Evolutionary conservation across 2,888 invertebrate species (phyloP).

Genomic region (Aphodius granarius): DNA sequence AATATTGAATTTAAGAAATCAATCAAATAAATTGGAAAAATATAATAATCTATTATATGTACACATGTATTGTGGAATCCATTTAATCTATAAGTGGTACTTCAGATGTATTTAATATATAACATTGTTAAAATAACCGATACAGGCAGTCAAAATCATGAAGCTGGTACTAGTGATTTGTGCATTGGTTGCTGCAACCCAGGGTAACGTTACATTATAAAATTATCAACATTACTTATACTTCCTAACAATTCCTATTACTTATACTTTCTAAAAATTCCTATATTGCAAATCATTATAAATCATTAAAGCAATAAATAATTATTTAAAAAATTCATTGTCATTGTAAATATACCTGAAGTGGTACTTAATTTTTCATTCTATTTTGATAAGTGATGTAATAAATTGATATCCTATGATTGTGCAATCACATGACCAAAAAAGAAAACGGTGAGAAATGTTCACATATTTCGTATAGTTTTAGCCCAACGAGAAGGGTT

Average conservation of each 20-base stretch:
- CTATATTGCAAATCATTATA: background rate
- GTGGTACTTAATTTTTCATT: background rate
- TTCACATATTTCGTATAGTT: slow-evolving; percentile 12
- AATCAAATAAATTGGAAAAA: background rate
- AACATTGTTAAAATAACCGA: slow-evolving; percentile 8
- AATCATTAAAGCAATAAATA: background rate
- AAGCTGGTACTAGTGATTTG: slow-evolving; percentile 17
- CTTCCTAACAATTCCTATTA: background rate
- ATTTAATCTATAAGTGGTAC: slow-evolving; percentile 22
- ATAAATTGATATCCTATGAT: background rate
- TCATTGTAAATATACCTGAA: background rate
- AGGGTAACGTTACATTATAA: slow-evolving; percentile 17
- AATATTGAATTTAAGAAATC: background rate
- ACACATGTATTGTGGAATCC: background rate
- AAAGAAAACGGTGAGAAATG: background rate
- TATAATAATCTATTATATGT: background rate
- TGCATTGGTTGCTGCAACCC: slow-evolving; percentile 2
- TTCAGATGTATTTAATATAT: slow-evolving; percentile 10
- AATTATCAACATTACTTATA: background rate
- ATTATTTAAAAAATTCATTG: background rate
- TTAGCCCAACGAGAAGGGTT: slow-evolving; percentile 48
- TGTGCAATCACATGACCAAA: background rate
- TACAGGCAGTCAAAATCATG: slow-evolving; percentile 20
- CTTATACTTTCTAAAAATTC: background rate
- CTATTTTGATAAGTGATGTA: background rate